Conservation (phyloP, 1,140 invertebrate genomes). For the Scylla paramamosain region DNA sequence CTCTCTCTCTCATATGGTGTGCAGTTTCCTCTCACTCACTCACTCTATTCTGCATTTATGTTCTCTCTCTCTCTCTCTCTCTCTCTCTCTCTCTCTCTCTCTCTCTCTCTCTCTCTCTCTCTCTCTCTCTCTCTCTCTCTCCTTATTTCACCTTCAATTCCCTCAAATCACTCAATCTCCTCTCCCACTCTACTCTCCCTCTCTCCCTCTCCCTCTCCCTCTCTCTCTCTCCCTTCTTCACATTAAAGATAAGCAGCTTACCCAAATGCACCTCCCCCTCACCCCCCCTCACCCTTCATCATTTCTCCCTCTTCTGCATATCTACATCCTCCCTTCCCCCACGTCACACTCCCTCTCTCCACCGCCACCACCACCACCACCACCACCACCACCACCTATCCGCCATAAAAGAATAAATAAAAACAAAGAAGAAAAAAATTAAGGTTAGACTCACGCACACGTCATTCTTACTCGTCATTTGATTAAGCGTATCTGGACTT, state of each 20-base stretch:
- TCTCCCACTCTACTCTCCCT: not conserved
- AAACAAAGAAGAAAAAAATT: too few relatives aligned
- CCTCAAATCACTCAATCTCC: too few relatives aligned
- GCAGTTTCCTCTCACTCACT: too few relatives aligned
- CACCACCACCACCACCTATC: not conserved
- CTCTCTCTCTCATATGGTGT: too few relatives aligned
- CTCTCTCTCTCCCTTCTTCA: not conserved
- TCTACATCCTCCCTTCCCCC: not conserved
- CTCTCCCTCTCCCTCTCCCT: not conserved
- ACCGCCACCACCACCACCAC: not conserved
- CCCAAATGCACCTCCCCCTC: not conserved
- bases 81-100: slow-evolving; percentile 36
- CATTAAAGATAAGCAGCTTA: too few relatives aligned
- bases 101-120: slow-evolving; percentile 37
- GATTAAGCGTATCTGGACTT: too few relatives aligned
- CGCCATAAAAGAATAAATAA: not conserved
- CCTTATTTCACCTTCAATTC: too few relatives aligned
- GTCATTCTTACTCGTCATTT: not conserved
- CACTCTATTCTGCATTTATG: too few relatives aligned
- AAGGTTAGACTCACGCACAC: not conserved
- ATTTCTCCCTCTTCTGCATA: not conserved
- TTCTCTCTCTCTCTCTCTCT: slow-evolving; percentile 1
- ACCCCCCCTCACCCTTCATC: not conserved
- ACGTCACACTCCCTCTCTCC: not conserved
- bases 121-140: slow-evolving; percentile 12